phyloP scores from a whole-genome alignment of 2,888 invertebrate species.

The Eilema depressum region DNA sequence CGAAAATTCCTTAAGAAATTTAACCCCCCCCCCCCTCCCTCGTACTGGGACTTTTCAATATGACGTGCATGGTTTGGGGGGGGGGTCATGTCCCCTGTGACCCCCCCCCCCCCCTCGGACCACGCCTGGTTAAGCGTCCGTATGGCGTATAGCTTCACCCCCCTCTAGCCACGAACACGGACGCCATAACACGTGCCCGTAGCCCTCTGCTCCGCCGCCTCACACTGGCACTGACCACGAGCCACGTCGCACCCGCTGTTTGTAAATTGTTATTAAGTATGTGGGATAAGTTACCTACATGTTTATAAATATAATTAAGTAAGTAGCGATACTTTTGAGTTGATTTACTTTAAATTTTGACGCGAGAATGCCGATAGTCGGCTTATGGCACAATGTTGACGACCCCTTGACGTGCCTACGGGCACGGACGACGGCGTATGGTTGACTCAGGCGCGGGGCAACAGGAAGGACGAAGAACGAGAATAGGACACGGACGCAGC shows the following conservation, averaged over 20 bases:
- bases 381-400: conserved; percentile 7
- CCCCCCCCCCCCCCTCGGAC: too few species aligned
- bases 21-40: too few species aligned
- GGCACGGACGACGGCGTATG: too few species aligned
- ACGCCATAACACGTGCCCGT: background rate
- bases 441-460: background rate
- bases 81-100: too few species aligned
- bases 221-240: background rate
- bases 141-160: too few species aligned
- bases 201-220: background rate
- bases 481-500: too few species aligned
- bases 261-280: background rate
- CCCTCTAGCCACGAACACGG: too few species aligned
- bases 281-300: background rate
- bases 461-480: too few species aligned
- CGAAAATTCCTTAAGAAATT: too few species aligned
- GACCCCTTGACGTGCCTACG: background rate
- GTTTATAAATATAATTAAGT: background rate
- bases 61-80: too few species aligned
- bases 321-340: background rate
- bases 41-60: too few species aligned
- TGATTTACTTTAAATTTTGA: background rate
- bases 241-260: background rate
- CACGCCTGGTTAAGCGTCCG: too few species aligned
- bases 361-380: background rate